Evolutionary conservation across 2,113 vertebrate genomes (phyloP).

Genomic region (Coryphaenoides rupestris): DNA sequence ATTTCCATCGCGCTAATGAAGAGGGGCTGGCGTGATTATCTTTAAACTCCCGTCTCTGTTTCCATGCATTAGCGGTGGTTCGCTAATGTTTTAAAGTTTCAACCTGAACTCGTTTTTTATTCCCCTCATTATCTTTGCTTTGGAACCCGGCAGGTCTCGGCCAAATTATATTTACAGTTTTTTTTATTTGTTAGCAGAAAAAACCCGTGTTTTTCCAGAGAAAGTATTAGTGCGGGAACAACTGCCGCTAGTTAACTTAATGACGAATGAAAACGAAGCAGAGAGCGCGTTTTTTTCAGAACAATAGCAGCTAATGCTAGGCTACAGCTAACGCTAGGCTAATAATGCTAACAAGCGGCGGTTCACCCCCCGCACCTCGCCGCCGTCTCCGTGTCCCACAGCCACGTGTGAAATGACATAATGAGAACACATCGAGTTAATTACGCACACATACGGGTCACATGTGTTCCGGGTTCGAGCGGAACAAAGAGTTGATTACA

Average conservation of each 20-base stretch:
- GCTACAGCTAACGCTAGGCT: slow-evolving; percentile 22
- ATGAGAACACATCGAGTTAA: slow-evolving; percentile 67
- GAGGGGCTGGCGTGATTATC: too few relatives aligned
- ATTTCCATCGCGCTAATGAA: too few relatives aligned
- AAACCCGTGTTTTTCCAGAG: too few relatives aligned
- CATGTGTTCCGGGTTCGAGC: not conserved
- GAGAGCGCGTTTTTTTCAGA: slow-evolving; percentile 30
- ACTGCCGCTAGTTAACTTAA: slow-evolving; percentile 41
- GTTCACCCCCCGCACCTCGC: slow-evolving; percentile 19
- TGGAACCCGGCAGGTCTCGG: too few relatives aligned
- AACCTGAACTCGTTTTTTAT: too few relatives aligned
- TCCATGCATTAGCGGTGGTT: too few relatives aligned
- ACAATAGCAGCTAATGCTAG: slow-evolving; percentile 46
- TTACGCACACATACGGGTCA: slow-evolving; percentile 55
- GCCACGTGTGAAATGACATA: slow-evolving; percentile 63
- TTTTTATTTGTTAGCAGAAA: too few relatives aligned
- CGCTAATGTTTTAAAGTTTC: too few relatives aligned
- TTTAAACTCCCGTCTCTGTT: too few relatives aligned
- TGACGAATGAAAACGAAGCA: slow-evolving; percentile 33
- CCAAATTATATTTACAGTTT: too few relatives aligned
- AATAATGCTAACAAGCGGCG: slow-evolving; percentile 50
- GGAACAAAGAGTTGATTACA: not conserved
- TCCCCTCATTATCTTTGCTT: too few relatives aligned
- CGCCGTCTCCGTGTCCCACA: slow-evolving; percentile 45
- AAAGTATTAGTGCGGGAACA: too few relatives aligned